These are phyloP conservation scores for Venustoraphidia nigricollis DNA, from an alignment of 2,888 invertebrate genomes.

Conservation along the genomic window DNA sequence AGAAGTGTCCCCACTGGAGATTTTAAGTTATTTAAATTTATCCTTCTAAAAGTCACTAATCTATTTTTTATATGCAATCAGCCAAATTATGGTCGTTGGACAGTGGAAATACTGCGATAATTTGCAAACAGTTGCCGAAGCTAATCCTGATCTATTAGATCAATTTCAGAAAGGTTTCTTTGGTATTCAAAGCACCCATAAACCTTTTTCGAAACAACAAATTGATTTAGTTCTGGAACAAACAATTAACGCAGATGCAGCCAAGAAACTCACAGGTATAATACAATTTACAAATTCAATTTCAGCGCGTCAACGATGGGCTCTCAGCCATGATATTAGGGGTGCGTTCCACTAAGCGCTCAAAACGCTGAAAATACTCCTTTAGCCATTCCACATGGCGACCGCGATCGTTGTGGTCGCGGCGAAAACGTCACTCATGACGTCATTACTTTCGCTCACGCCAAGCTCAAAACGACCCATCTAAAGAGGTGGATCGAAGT, in stretches of 20 bases:
- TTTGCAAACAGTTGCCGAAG: conserved; percentile 13
- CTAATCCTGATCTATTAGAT: conserved; percentile 13
- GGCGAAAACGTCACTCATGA: too few relatives aligned
- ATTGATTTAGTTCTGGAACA: conserved; percentile 16
- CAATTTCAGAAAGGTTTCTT: conserved; percentile 13
- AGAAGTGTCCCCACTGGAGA: neutral
- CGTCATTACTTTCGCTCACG: too few relatives aligned
- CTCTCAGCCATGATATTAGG: too few relatives aligned
- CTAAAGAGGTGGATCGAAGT: too few relatives aligned
- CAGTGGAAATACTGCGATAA: conserved; percentile 15
- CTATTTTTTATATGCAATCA: conserved; percentile 17
- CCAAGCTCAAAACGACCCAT: too few relatives aligned
- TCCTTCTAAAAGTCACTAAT: conserved; percentile 14
- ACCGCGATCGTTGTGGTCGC: too few relatives aligned
- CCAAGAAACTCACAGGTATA: conserved; percentile 9
- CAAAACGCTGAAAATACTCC: too few relatives aligned
- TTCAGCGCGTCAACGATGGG: neutral
- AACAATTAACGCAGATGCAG: conserved; percentile 13
- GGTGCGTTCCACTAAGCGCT: too few relatives aligned
- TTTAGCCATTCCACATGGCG: too few relatives aligned
- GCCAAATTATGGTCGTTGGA: conserved; percentile 17
- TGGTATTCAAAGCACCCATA: conserved; percentile 15
- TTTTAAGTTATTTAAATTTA: conserved; percentile 9
- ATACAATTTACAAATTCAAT: neutral
- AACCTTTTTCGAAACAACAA: conserved; percentile 14